phyloP scores from a whole-genome alignment of 1,140 invertebrate species.

The Drosophila murphyi region DNA sequence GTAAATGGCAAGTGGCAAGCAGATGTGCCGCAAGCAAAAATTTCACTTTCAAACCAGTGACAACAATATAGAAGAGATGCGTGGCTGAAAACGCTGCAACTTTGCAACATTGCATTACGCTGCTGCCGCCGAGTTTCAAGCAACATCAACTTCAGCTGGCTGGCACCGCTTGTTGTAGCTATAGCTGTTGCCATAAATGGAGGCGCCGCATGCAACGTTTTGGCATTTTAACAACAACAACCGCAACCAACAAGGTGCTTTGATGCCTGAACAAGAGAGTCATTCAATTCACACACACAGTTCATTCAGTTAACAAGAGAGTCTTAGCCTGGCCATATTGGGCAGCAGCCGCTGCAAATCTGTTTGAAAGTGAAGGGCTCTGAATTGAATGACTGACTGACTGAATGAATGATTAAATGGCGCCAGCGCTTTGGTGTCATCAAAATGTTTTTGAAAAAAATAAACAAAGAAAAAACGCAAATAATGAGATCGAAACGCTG shows the following conservation, averaged over 20 bases:
- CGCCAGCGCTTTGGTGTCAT: slow-evolving; percentile 11
- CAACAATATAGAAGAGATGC: slow-evolving; percentile 43
- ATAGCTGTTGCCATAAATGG: slow-evolving; percentile 57
- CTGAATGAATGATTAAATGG: slow-evolving; percentile 26
- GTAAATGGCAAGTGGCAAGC: slow-evolving; percentile 13
- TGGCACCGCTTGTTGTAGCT: slow-evolving; percentile 48
- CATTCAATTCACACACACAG: slow-evolving; percentile 32
- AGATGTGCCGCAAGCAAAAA: slow-evolving; percentile 59
- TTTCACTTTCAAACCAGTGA: slow-evolving; percentile 72
- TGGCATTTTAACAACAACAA: slow-evolving; percentile 60
- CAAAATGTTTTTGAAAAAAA: slow-evolving; percentile 12
- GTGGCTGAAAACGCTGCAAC: slow-evolving; percentile 9
- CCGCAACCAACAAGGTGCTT: slow-evolving; percentile 14
- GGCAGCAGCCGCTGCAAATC: slow-evolving; percentile 8
- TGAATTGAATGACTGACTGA: slow-evolving; percentile 26
- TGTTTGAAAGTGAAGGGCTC: slow-evolving; percentile 76
- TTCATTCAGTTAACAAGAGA: slow-evolving; percentile 38
- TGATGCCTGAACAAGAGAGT: slow-evolving; percentile 9
- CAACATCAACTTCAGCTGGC: slow-evolving; percentile 12
- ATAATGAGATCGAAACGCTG: slow-evolving; percentile 8
- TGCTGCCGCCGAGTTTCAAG: slow-evolving; percentile 19
- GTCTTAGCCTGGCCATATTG: slow-evolving; percentile 47
- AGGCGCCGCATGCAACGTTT: slow-evolving; percentile 59
- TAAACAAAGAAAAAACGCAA: neutral
- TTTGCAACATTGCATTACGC: neutral